Conservation (phyloP, 64 coral and sea anemone genomes). For the Astreopora myriophthalma region DNA sequence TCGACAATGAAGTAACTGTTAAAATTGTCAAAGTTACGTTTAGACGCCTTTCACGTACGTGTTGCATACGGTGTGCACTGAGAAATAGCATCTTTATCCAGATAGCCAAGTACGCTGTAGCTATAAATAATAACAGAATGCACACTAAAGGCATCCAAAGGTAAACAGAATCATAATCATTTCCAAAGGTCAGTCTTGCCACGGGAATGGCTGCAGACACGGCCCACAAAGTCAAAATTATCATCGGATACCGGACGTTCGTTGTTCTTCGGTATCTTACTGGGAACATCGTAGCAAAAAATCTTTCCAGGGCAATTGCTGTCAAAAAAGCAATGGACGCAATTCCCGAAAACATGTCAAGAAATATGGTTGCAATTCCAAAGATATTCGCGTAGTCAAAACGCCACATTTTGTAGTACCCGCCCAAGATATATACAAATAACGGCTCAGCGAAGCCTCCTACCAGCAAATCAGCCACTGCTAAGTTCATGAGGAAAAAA, state of each 20-base stretch:
- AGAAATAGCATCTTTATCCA: constrained; percentile 17
- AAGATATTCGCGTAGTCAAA: neutral
- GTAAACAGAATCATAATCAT: neutral
- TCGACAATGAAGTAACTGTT: constrained; percentile 1
- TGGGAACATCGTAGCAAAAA: neutral
- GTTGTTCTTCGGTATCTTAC: neutral
- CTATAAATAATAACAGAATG: neutral
- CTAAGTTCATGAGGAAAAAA: constrained; percentile 28
- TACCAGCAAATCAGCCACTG: neutral
- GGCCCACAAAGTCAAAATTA: neutral
- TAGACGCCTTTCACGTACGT: constrained; percentile 13
- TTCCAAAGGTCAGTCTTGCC: neutral
- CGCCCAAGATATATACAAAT: constrained; percentile 25
- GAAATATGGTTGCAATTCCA: neutral
- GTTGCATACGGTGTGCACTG: neutral
- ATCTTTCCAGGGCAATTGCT: constrained; percentile 14
- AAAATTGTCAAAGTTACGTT: constrained; percentile 37
- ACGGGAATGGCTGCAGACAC: neutral
- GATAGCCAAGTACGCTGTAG: neutral
- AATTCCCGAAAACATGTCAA: constrained; percentile 37
- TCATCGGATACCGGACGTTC: neutral
- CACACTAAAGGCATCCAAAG: constrained; percentile 28
- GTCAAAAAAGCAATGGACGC: constrained; percentile 16
- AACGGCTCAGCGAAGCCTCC: constrained; percentile 10
- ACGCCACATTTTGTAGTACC: constrained; percentile 3